Evolutionary conservation across 2,797 vertebrate genomes (phyloP), one percentile per base, ranked within the genome.

Genomic region (Coccyzus lansbergi): DNA sequence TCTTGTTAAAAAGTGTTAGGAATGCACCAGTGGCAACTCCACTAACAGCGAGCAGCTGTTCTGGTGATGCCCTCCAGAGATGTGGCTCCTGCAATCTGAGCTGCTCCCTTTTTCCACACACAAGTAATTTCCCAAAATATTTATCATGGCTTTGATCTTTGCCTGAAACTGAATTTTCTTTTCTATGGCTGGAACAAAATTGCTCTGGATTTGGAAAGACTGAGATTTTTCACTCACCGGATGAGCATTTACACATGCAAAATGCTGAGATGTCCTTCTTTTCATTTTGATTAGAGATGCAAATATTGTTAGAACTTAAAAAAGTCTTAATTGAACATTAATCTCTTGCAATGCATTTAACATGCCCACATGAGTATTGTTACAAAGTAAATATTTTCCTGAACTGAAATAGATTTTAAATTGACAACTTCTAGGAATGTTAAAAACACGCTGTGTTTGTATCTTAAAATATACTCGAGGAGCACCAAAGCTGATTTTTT

Each of bases 51-150:
- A 81, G 82, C 93, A 93, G 94, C 92, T 95, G 93, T 91, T 92
- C 81, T 64, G 82, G 68, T 58, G 81, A 38, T 75, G 64, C 81
- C 83, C 92, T 91, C 75, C 68, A 51, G 90, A 86, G 83, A 87
- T 83, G 88, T 62, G 71, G 78, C 2, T 40, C 71, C n/a, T 85
- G 94, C 92, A 95, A 86, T 92, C 75, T 85, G 92, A 95, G 90
- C 88, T 92, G 64, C 68, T 84, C 60, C 52, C 42, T 88, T 95
- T 90, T 91, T 75, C 65, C 36, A 11, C 44, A 59, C 74, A 72
- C n/a, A 65, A 86, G 59, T 76, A 38, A 86, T 80, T 94, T 94
- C 88, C 75, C 53, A 58, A 94, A 94, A 69, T 94, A 94, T 80
- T 93, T 94, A 44, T 72, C 33, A 4, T 40, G 63, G 80, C 59